These are phyloP conservation scores for Ypsolopha sequella DNA, from an alignment of 2,888 invertebrate genomes.

Conservation along the genomic window DNA sequence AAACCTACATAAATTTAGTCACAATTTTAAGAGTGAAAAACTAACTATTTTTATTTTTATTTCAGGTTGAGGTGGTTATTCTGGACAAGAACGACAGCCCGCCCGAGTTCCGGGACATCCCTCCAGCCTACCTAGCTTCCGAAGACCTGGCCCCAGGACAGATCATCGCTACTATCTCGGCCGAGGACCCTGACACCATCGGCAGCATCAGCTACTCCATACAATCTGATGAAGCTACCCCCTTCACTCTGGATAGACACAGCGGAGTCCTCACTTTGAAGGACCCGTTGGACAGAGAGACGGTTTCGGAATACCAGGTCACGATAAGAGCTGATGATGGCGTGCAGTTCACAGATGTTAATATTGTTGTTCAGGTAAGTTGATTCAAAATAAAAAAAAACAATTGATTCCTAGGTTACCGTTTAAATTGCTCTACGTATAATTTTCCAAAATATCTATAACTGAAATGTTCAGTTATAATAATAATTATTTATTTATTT, in stretches of 20 bases:
- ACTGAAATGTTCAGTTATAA: too few species aligned
- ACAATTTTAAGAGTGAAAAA: too few species aligned
- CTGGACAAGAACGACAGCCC: conserved; percentile 95
- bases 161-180: conserved; percentile 80
- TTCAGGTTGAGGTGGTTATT: conserved; percentile 87
- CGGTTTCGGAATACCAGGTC: conserved; percentile 81
- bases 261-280: conserved; percentile 81
- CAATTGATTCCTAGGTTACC: too few species aligned
- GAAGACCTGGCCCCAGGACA: conserved; percentile 89
- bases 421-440: too few species aligned
- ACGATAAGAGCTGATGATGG: conserved; percentile 90
- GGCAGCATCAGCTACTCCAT: conserved; percentile 83
- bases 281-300: conserved; percentile 88
- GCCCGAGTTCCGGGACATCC: conserved; percentile 85
- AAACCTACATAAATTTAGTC: too few species aligned
- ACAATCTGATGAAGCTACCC: conserved; percentile 73
- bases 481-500: too few species aligned
- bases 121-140: conserved; percentile 80
- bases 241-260: conserved; percentile 78
- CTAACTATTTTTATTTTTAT: conserved; percentile 27
- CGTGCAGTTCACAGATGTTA: conserved; percentile 84
- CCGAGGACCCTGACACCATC: conserved; percentile 88
- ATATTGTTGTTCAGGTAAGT: conserved; percentile 83
- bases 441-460: too few species aligned
- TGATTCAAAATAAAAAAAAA: neutral